Conservation (phyloP, 1,140 invertebrate genomes). For the Plutomurus gul region DNA sequence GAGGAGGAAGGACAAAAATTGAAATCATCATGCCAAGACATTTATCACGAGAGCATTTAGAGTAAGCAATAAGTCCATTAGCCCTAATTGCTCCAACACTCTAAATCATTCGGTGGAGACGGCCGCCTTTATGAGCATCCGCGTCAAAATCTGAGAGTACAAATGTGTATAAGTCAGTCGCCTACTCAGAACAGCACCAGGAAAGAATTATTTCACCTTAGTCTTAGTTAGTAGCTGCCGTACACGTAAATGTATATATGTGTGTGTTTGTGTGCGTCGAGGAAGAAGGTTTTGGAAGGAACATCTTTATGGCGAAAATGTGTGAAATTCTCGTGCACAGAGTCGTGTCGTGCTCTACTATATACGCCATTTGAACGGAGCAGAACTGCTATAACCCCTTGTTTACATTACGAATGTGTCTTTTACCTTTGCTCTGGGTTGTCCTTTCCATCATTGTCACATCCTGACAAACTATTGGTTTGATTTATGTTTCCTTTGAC, state of each 20-base stretch:
- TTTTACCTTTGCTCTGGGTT: slow-evolving; percentile 7
- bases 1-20: slow-evolving; percentile 1
- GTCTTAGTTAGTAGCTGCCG: background rate
- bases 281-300: background rate
- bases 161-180: background rate
- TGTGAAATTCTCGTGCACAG: too few species aligned
- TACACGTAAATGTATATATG: too few species aligned
- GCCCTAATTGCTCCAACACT: slow-evolving; percentile 24
- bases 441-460: slow-evolving; percentile 33
- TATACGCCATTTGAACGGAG: too few species aligned
- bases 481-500: slow-evolving; percentile 30
- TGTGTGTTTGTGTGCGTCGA: too few species aligned
- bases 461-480: slow-evolving; percentile 7
- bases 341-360: too few species aligned
- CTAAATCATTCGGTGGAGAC: slow-evolving; percentile 1
- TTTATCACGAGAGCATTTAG: slow-evolving; percentile 27
- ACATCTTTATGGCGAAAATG: too few species aligned
- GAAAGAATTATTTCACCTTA: slow-evolving; percentile 9
- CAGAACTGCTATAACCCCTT: background rate
- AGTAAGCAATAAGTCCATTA: slow-evolving; percentile 29
- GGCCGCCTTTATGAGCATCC: slow-evolving; percentile 10
- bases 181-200: background rate
- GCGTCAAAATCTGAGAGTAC: background rate
- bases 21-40: slow-evolving; percentile 28
- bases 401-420: background rate